Conservation (phyloP, 2,888 invertebrate genomes). For the Pristionchus fissidentatus region DNA sequence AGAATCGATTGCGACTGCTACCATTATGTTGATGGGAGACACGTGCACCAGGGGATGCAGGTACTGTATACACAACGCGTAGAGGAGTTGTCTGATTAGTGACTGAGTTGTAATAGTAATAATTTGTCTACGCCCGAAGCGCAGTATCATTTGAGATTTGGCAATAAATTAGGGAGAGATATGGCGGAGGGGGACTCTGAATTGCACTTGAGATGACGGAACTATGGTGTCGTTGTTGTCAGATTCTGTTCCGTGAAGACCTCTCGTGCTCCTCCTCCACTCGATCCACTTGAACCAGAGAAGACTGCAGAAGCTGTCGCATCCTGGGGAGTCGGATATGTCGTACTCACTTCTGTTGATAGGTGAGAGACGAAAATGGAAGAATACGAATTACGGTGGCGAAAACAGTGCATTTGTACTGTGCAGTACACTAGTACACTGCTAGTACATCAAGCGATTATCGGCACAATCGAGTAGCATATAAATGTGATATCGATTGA, state of each 20-base stretch:
- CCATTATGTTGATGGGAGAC: constrained; percentile 99
- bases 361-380: constrained; percentile 77
- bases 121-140: no score
- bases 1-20: constrained; percentile 89
- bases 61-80: constrained; percentile 47
- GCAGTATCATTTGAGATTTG: no score
- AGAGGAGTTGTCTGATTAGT: neutral
- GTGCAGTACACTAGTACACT: neutral
- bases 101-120: no score
- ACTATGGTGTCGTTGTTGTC: constrained; percentile 53
- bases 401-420: neutral
- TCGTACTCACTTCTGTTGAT: constrained; percentile 97
- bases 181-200: neutral
- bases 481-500: neutral
- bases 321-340: constrained; percentile 95
- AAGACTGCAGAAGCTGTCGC: constrained; percentile 93
- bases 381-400: neutral
- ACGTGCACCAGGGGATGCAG: constrained; percentile 95
- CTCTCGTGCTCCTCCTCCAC: constrained; percentile 88
- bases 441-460: neutral
- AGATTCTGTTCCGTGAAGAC: constrained; percentile 99
- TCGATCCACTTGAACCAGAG: constrained; percentile 90
- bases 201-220: neutral
- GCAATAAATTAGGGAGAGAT: neutral
- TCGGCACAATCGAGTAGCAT: no score